phyloP scores from a whole-genome alignment of 2,888 invertebrate genomes.

The Lagria hirta region DNA sequence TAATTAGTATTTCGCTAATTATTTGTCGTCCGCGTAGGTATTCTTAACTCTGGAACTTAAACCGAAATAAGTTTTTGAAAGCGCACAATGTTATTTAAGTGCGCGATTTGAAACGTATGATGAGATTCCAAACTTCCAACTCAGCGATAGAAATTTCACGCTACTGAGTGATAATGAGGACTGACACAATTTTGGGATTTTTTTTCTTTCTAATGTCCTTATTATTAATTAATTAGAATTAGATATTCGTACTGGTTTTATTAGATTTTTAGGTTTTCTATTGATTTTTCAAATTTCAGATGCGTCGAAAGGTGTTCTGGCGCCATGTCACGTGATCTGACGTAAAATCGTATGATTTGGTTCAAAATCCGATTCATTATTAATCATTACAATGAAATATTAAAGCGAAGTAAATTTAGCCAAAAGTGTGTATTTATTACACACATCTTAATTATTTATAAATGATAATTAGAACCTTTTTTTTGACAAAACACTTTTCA shows the following conservation, averaged over 20 bases:
- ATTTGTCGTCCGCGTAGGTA: too few relatives aligned
- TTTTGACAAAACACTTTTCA: too few relatives aligned
- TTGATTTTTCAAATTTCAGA: slow-evolving; percentile 30
- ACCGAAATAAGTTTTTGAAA: slow-evolving; percentile 5
- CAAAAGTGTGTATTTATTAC: too few relatives aligned
- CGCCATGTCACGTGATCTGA: slow-evolving; percentile 32
- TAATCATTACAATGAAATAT: background rate
- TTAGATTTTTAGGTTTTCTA: slow-evolving; percentile 28
- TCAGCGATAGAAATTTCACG: background rate
- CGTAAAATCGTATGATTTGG: slow-evolving; percentile 36
- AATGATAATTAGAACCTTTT: slow-evolving; percentile 4
- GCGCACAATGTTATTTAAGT: slow-evolving; percentile 11
- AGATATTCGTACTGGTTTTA: slow-evolving; percentile 1
- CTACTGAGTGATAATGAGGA: background rate
- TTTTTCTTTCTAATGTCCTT: slow-evolving; percentile 1
- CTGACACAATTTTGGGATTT: background rate
- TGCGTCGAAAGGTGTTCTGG: slow-evolving; percentile 14
- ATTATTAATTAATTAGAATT: slow-evolving; percentile 1
- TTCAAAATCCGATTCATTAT: slow-evolving; percentile 10
- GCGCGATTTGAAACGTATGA: background rate
- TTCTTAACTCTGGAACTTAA: slow-evolving; percentile 2
- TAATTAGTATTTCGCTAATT: too few relatives aligned
- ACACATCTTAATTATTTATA: too few relatives aligned
- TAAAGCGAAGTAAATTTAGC: too few relatives aligned
- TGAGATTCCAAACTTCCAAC: slow-evolving; percentile 8